Conservation (phyloP, 92 coral and sea anemone species). For the Epizoanthus ramosus region DNA sequence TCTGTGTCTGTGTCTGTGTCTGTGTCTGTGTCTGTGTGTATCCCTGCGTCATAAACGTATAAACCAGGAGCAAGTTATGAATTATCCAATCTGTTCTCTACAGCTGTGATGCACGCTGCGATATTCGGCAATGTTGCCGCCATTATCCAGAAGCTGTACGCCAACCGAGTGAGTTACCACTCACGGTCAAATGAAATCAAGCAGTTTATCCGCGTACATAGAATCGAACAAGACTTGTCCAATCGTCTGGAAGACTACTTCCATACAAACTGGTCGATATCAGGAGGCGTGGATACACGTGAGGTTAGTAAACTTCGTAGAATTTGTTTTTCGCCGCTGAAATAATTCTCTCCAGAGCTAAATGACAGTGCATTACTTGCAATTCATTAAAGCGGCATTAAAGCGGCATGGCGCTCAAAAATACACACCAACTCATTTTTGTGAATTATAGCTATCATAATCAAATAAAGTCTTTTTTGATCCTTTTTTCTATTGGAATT, state of each 20-base stretch:
- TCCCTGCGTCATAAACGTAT: not conserved
- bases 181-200: constrained; percentile 90
- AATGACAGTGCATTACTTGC: too few species aligned
- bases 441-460: too few species aligned
- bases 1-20: too few species aligned
- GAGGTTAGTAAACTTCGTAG: constrained; percentile 60
- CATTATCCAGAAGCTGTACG: constrained; percentile 87
- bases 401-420: too few species aligned
- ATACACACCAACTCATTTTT: too few species aligned
- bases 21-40: too few species aligned
- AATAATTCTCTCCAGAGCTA: too few species aligned
- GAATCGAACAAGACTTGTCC: constrained; percentile 78
- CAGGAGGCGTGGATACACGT: constrained; percentile 89
- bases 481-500: too few species aligned
- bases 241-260: constrained; percentile 90
- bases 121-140: constrained; percentile 96
- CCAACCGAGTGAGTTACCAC: constrained; percentile 88
- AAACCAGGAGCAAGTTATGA: not conserved
- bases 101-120: constrained; percentile 93
- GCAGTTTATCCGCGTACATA: constrained; percentile 88
- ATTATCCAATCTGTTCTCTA: constrained; percentile 4
- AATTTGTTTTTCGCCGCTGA: too few species aligned
- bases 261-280: constrained; percentile 88
- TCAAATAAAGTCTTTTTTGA: too few species aligned
- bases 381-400: too few species aligned